phyloP scores from a whole-genome alignment of 2,797 vertebrate species.

The Peromyscus nudipes region DNA sequence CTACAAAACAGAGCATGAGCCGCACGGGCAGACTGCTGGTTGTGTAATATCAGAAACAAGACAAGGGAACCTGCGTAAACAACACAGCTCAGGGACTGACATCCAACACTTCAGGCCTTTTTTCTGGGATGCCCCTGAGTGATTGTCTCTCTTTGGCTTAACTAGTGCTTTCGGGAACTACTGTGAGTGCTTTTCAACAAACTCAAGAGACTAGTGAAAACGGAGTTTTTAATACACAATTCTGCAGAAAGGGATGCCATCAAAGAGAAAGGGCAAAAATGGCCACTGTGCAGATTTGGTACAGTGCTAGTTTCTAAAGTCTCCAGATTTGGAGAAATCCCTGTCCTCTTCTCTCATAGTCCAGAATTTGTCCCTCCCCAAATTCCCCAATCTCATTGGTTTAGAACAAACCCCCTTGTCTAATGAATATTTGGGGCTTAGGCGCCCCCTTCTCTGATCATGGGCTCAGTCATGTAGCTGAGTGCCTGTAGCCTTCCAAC shows the following conservation, averaged over 20 bases:
- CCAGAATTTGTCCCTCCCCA: not conserved
- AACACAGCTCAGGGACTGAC: not conserved
- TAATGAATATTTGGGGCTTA: not conserved
- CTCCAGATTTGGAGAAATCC: not conserved
- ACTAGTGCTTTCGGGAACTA: not conserved
- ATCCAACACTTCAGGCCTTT: not conserved
- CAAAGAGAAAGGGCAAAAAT: not conserved
- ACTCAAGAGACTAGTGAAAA: not conserved
- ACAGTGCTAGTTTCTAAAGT: not conserved
- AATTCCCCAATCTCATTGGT: not conserved
- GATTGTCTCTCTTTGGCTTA: not conserved
- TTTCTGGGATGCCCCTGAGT: not conserved
- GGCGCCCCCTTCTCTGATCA: not conserved
- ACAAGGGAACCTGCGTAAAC: not conserved
- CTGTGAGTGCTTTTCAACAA: not conserved
- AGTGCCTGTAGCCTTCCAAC: not conserved
- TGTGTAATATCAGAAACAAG: not conserved
- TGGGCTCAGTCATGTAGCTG: not conserved
- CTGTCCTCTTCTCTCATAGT: not conserved
- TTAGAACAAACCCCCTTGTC: not conserved
- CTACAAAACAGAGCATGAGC: not conserved
- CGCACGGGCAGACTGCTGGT: not conserved
- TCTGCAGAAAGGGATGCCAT: not conserved
- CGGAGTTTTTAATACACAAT: not conserved
- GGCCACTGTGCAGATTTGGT: no score